These are phyloP conservation scores for Bombus sibiricus DNA, from an alignment of 1,140 invertebrate genomes.

Conservation along the genomic window DNA sequence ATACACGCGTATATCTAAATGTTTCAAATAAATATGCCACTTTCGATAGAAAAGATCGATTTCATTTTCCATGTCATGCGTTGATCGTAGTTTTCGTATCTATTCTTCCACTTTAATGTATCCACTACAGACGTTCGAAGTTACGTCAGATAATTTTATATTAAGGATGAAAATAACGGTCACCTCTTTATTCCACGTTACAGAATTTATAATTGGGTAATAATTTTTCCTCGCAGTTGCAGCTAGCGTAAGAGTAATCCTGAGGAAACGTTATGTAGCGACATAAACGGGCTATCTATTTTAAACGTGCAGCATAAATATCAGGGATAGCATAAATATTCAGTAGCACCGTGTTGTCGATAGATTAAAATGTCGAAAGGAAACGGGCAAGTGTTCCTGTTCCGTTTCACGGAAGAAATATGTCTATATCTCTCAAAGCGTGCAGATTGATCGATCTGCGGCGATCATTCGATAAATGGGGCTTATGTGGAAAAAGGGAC, in stretches of 20 bases:
- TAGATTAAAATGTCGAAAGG: conserved; percentile 32
- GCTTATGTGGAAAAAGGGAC: conserved; percentile 33
- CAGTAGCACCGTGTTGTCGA: conserved; percentile 4
- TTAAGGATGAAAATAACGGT: too few relatives aligned
- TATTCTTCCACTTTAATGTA: neutral
- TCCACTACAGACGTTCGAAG: neutral
- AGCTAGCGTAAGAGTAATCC: neutral
- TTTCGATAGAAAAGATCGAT: too few relatives aligned
- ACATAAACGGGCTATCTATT: conserved; percentile 15
- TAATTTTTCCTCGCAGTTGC: neutral
- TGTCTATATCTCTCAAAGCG: conserved; percentile 19
- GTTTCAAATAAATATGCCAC: too few relatives aligned
- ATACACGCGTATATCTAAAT: too few relatives aligned
- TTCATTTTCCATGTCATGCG: too few relatives aligned
- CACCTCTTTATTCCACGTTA: neutral
- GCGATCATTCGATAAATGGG: conserved; percentile 44
- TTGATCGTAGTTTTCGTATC: neutral
- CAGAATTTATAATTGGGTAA: conserved; percentile 10
- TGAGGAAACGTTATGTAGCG: neutral
- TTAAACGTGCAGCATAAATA: neutral
- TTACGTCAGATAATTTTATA: neutral
- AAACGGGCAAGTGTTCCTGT: conserved; percentile 34
- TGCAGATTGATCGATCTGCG: conserved; percentile 41
- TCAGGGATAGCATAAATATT: conserved; percentile 28
- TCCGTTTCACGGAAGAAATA: conserved; percentile 41